Base-by-base conservation (phyloP, 2,797 vertebrate species). In the Alca torda region DNA sequence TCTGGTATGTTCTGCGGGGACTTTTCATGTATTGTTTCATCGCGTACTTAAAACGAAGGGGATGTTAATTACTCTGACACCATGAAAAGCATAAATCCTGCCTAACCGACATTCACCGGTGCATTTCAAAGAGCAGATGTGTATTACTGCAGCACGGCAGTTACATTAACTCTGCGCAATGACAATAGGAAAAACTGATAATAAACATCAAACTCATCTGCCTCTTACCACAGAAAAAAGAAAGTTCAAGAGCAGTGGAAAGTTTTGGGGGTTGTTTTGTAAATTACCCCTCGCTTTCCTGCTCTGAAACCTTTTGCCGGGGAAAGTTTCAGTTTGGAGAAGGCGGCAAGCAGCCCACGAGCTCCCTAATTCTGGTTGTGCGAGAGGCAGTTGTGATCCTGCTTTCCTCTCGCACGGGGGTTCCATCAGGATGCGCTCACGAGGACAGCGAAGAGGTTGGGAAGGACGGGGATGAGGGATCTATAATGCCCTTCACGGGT, bases 81-180 rank as follows among this genome's bases (percentile, higher is more conserved):
- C 86, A 13, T 5, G 64, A 94, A 89, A 94, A 87, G 24, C 80
- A 30, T 64, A 46, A 72, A 20, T 67, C 30, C 54, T 41, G 91
- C 79, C 60, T 93, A 75, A 24, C 92, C 89, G 94, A 87, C 75
- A 12, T 59, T 91, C 92, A 56, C 43, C 6, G 13, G 75, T 64
- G 53, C 28, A 41, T 97, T 94, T 96, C 91, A 96, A 93, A 97
- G 87, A 84, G 60, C 82, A 97, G 91, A 50, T 95, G 94, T 89
- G 21, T 25, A 31, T 51, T 3, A 12, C 84, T 91, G 35, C 25
- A 93, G 75, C 72, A n/a, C 9, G 72, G 83, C 96, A 88, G 59
- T 51, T 93, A 89, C 78, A 45, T 35, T 75, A 89, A 85, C 85
- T 51, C 69, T 77, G n/a, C 8, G 8, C 64, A 68, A 18, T 57